These are phyloP conservation scores for Hydrotaea diabolus DNA, from an alignment of 2,888 invertebrate species.

Conservation along the genomic window DNA sequence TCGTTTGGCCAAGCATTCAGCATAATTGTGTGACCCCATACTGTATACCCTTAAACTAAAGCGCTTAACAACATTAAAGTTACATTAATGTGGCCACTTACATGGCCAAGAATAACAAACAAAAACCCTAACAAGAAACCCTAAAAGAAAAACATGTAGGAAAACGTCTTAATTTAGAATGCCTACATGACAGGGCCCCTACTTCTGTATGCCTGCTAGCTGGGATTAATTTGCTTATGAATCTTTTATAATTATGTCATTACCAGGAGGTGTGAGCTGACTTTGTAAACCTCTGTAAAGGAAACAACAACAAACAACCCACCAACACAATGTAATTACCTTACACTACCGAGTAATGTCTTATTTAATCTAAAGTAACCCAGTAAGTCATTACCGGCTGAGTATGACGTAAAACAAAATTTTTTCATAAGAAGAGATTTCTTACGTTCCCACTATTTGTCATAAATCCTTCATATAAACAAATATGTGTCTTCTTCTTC, in stretches of 20 bases:
- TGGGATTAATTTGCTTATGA: conserved; percentile 56
- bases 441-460: no score
- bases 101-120: background rate
- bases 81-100: background rate
- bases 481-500: background rate
- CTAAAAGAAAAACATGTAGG: no score
- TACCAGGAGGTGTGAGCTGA: conserved; percentile 57
- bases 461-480: no score
- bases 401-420: background rate
- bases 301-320: background rate
- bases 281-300: conserved; percentile 38
- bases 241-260: conserved; percentile 52
- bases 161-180: background rate
- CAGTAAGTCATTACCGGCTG: background rate
- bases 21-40: no score
- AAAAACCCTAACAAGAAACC: background rate
- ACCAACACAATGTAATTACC: conserved; percentile 4
- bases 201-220: background rate
- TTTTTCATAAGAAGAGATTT: no score
- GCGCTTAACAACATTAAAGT: no score
- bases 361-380: no score
- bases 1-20: no score
- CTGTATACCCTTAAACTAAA: no score
- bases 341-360: no score
- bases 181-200: no score